Percentiles rank a stretch among this genome's conserved stretches.
Evolutionary conservation across 2,113 vertebrate genomes (phyloP).

Genomic region (Delphinapterus leucas): DNA sequence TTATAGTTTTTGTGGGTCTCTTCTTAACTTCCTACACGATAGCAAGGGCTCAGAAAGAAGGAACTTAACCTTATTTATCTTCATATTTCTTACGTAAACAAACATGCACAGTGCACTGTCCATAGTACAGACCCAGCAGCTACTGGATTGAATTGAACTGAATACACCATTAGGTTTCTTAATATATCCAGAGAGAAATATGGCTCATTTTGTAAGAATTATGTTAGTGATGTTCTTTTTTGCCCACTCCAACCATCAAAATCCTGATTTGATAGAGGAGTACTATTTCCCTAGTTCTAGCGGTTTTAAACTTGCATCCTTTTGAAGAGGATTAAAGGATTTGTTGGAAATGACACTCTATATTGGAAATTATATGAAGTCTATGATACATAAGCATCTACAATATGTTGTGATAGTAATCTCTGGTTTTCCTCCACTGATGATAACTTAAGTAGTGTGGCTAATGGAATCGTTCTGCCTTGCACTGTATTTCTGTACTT

Average conservation of each 20-base stretch:
- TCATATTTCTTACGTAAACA: not conserved
- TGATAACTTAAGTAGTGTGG: not conserved
- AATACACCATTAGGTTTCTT: not conserved
- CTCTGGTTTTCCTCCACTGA: not conserved
- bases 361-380: not conserved
- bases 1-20: not conserved
- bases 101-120: not conserved
- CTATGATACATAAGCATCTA: not conserved
- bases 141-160: not conserved
- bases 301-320: not conserved
- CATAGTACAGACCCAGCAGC: not conserved
- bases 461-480: conserved; percentile 9
- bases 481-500: not conserved
- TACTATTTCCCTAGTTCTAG: not conserved
- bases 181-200: not conserved
- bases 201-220: not conserved
- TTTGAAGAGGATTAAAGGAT: conserved; percentile 29
- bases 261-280: not conserved
- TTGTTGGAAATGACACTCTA: not conserved
- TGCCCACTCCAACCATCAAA: not conserved
- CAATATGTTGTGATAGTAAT: not conserved
- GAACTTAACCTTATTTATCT: not conserved
- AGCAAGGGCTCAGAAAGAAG: not conserved
- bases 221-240: not conserved
- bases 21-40: not conserved